phyloP scores from a whole-genome alignment of 2,797 vertebrate species.

The Gadopsis bispinosus region DNA sequence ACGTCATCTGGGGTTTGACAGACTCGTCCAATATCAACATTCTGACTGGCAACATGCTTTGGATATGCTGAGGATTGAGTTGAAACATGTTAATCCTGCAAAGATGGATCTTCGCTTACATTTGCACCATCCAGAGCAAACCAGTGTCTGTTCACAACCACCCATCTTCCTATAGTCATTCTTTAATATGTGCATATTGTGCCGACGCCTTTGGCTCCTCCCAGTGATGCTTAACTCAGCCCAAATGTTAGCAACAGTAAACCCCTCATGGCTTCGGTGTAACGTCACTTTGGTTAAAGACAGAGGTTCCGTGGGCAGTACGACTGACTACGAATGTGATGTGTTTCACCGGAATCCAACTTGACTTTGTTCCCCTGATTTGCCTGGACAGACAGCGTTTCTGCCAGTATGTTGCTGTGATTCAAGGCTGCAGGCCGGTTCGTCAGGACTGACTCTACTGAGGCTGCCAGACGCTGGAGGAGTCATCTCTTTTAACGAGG shows the following conservation, averaged over 20 bases:
- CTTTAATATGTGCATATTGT: too few relatives aligned
- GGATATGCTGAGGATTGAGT: too few relatives aligned
- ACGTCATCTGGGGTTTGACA: too few relatives aligned
- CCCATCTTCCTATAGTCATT: not conserved
- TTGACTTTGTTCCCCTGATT: not conserved
- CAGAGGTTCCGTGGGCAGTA: not conserved
- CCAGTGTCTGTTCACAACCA: not conserved
- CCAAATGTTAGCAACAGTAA: not conserved
- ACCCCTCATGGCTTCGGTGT: not conserved
- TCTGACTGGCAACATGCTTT: too few relatives aligned
- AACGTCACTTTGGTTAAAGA: not conserved
- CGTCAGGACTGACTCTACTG: constrained; percentile 35
- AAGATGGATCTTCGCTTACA: not conserved
- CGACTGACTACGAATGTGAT: not conserved
- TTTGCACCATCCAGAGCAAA: not conserved
- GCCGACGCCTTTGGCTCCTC: not conserved
- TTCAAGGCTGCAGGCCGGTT: constrained; percentile 21
- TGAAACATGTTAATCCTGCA: not conserved
- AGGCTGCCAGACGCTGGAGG: constrained; percentile 23
- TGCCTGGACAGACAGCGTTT: not conserved
- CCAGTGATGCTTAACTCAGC: not conserved
- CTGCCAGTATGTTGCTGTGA: not conserved
- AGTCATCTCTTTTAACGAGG: constrained; percentile 45
- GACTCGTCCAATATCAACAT: too few relatives aligned
- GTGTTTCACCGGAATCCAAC: not conserved